These are phyloP conservation scores for Saccostrea glomerata DNA, from an alignment of 1,140 invertebrate species.

Conservation along the genomic window DNA sequence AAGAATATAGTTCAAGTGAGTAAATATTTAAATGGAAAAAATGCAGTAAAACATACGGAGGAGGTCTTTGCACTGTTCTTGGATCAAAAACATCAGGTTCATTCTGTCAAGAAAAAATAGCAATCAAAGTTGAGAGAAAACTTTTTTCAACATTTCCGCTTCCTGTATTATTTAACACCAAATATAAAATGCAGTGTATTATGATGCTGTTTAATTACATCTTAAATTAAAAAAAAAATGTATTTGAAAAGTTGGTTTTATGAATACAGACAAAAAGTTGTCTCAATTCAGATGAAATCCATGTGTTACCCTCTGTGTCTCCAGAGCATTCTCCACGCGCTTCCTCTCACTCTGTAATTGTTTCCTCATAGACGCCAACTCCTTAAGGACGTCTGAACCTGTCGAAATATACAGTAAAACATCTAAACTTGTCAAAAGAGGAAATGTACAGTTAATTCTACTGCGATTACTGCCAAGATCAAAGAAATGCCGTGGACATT, in stretches of 20 bases:
- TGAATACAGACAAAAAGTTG: background rate
- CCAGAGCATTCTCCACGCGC: slow-evolving; percentile 74
- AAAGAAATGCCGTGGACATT: no score
- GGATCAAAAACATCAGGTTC: slow-evolving; percentile 76
- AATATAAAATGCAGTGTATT: background rate
- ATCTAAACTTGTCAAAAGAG: slow-evolving; percentile 70
- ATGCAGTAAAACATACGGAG: slow-evolving; percentile 59
- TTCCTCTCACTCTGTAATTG: slow-evolving; percentile 75
- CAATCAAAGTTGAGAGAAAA: background rate
- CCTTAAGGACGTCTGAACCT: slow-evolving; percentile 77
- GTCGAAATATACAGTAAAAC: no score
- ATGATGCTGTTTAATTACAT: background rate
- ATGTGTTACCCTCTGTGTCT: slow-evolving; percentile 68
- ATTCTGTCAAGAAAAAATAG: slow-evolving; percentile 59
- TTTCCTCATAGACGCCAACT: slow-evolving; percentile 74
- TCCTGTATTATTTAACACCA: background rate
- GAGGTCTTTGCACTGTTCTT: slow-evolving; percentile 70
- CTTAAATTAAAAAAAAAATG: background rate
- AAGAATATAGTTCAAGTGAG: no score
- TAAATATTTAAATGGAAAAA: background rate
- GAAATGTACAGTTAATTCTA: no score
- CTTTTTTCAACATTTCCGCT: background rate
- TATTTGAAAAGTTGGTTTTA: background rate
- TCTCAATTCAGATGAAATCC: background rate
- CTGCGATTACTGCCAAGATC: no score